These are phyloP conservation scores for Caenorhabditis plicata DNA, from an alignment of 2,888 invertebrate genomes.

Conservation along the genomic window DNA sequence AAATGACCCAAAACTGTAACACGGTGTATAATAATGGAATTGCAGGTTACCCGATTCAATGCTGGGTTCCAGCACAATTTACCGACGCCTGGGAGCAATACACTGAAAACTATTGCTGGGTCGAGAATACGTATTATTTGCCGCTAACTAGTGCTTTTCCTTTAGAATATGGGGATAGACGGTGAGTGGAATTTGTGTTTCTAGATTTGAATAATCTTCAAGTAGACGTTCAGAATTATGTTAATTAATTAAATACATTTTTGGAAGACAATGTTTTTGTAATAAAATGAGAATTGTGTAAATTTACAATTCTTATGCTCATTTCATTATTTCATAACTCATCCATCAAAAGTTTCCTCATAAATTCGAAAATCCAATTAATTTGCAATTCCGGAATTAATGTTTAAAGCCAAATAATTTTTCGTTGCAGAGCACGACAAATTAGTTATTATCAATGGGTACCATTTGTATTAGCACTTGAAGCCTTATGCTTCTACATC, in stretches of 20 bases:
- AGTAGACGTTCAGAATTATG: too few relatives aligned
- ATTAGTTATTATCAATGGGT: slow-evolving; percentile 67
- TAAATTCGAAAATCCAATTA: too few relatives aligned
- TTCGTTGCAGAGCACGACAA: slow-evolving; percentile 61
- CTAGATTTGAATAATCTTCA: too few relatives aligned
- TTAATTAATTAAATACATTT: too few relatives aligned
- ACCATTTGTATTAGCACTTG: slow-evolving; percentile 69
- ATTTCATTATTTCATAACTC: too few relatives aligned
- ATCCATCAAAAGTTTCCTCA: too few relatives aligned
- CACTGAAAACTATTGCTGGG: slow-evolving; percentile 70
- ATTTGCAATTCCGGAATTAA: too few relatives aligned
- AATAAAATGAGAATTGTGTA: too few relatives aligned
- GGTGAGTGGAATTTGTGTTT: slow-evolving; percentile 36
- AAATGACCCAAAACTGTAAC: not conserved
- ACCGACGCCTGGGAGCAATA: slow-evolving; percentile 69
- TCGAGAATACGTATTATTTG: slow-evolving; percentile 70
- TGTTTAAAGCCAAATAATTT: not conserved
- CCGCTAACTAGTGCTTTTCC: slow-evolving; percentile 67
- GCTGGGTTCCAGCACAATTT: slow-evolving; percentile 70
- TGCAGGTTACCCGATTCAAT: slow-evolving; percentile 65
- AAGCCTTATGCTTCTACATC: slow-evolving; percentile 69
- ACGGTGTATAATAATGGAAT: not conserved
- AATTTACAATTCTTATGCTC: too few relatives aligned
- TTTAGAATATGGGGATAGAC: slow-evolving; percentile 65
- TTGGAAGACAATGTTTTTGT: too few relatives aligned